These are phyloP conservation scores for Acleris holmiana DNA, from an alignment of 2,888 invertebrate genomes.

Conservation along the genomic window DNA sequence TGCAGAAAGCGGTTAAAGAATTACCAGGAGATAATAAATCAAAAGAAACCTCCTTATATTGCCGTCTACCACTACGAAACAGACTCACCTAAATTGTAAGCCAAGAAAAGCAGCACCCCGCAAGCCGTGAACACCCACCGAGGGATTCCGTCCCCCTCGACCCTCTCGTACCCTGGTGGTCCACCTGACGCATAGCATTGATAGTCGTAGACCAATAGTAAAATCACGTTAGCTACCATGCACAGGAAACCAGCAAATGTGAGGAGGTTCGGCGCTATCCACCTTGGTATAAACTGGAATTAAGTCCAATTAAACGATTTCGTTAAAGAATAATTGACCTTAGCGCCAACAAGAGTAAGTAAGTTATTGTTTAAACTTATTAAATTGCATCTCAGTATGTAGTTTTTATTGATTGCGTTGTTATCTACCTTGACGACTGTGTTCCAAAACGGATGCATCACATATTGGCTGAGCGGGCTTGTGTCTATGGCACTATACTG, in stretches of 20 bases:
- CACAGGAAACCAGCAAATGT: slow-evolving; percentile 98
- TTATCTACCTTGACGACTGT: slow-evolving; percentile 92
- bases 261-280: slow-evolving; percentile 97
- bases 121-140: slow-evolving; percentile 93
- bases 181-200: slow-evolving; percentile 84
- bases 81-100: slow-evolving; percentile 95
- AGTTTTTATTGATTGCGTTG: slow-evolving; percentile 32
- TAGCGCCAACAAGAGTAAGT: neutral
- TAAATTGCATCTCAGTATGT: neutral
- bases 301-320: slow-evolving; percentile 1
- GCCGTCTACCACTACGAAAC: slow-evolving; percentile 72
- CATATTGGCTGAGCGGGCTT: slow-evolving; percentile 97
- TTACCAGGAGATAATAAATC: slow-evolving; percentile 3
- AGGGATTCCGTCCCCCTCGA: slow-evolving; percentile 85
- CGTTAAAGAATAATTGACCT: neutral
- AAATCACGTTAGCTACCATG: slow-evolving; percentile 90
- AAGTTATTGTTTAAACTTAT: slow-evolving; percentile 1
- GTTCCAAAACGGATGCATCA: slow-evolving; percentile 99
- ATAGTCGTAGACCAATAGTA: slow-evolving; percentile 93
- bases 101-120: slow-evolving; percentile 94
- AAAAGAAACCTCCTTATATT: neutral
- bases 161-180: slow-evolving; percentile 46
- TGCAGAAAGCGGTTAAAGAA: too few relatives aligned
- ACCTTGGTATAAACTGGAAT: slow-evolving; percentile 93
- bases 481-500: slow-evolving; percentile 98